Conservation (phyloP, 2,797 vertebrate genomes). For the Semotilus atromaculatus region DNA sequence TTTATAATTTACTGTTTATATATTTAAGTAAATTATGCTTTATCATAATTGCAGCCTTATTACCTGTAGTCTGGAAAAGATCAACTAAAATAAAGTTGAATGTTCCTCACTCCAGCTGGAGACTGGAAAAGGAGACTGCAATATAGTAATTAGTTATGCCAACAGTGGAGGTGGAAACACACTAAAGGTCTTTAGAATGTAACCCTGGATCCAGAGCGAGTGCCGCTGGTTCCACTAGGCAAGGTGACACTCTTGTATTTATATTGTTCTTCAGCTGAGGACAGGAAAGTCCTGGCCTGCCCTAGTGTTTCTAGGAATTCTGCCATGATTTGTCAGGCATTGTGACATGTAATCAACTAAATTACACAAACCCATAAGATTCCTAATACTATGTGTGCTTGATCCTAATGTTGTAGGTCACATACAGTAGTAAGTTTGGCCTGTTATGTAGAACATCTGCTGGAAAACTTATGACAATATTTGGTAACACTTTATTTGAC, state of each 20-base stretch:
- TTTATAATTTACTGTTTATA: no score
- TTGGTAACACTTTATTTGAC: no score
- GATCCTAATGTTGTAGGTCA: constrained; percentile 42
- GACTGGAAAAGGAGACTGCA: neutral
- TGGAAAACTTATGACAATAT: neutral
- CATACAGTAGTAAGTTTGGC: neutral
- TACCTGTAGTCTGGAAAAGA: neutral
- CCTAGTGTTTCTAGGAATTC: constrained; percentile 27
- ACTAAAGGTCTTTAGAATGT: constrained; percentile 60
- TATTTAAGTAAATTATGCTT: neutral
- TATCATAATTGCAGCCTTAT: neutral
- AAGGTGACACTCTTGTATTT: constrained; percentile 67
- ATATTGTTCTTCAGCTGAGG: constrained; percentile 52
- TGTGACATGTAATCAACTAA: constrained; percentile 13
- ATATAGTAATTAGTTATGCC: neutral
- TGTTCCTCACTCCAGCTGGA: neutral
- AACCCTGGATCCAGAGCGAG: constrained; percentile 68
- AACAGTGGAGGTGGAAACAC: neutral
- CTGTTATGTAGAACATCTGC: constrained; percentile 17
- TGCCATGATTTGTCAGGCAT: constrained; percentile 30
- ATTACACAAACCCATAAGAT: constrained; percentile 14
- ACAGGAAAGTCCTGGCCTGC: neutral
- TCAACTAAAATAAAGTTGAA: neutral
- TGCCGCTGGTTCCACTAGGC: constrained; percentile 64
- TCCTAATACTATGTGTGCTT: constrained; percentile 14